These are phyloP conservation scores for Ecliptopera silaceata DNA, from an alignment of 2,888 invertebrate genomes.

Conservation along the genomic window DNA sequence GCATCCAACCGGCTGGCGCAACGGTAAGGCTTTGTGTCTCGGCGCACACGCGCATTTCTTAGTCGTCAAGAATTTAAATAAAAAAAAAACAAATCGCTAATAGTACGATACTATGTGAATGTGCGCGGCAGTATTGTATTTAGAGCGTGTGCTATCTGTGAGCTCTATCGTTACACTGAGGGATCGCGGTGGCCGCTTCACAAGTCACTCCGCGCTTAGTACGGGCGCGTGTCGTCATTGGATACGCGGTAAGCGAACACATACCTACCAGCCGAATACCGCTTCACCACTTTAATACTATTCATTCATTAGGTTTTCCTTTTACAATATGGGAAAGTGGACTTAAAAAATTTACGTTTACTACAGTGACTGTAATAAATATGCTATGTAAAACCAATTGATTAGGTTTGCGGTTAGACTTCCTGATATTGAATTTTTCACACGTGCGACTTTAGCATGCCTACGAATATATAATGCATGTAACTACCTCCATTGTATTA, in stretches of 20 bases:
- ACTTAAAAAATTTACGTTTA: slow-evolving; percentile 7
- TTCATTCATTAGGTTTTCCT: slow-evolving; percentile 20
- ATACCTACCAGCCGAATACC: slow-evolving; percentile 2
- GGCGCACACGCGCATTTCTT: slow-evolving; percentile 76
- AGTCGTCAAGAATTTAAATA: slow-evolving; percentile 41
- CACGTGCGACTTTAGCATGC: not conserved
- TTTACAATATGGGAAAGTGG: slow-evolving; percentile 2
- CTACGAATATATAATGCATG: not conserved
- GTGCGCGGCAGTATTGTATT: slow-evolving; percentile 14
- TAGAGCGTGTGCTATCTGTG: slow-evolving; percentile 59
- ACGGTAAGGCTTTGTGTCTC: slow-evolving; percentile 71
- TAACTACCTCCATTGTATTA: too few relatives aligned
- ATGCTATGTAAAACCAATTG: slow-evolving; percentile 8
- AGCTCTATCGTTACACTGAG: slow-evolving; percentile 72
- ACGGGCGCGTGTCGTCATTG: slow-evolving; percentile 49
- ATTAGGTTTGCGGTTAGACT: slow-evolving; percentile 5
- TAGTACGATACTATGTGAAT: slow-evolving; percentile 34
- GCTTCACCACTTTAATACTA: slow-evolving; percentile 1
- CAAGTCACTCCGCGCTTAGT: slow-evolving; percentile 36
- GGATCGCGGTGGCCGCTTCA: slow-evolving; percentile 41
- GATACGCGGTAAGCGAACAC: slow-evolving; percentile 16
- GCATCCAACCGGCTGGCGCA: slow-evolving; percentile 66
- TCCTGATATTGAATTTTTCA: slow-evolving; percentile 4
- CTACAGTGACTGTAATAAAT: not conserved
- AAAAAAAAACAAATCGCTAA: slow-evolving; percentile 30